These are phyloP conservation scores for Misgurnus anguillicaudatus DNA, from an alignment of 2,113 vertebrate species.

Conservation along the genomic window DNA sequence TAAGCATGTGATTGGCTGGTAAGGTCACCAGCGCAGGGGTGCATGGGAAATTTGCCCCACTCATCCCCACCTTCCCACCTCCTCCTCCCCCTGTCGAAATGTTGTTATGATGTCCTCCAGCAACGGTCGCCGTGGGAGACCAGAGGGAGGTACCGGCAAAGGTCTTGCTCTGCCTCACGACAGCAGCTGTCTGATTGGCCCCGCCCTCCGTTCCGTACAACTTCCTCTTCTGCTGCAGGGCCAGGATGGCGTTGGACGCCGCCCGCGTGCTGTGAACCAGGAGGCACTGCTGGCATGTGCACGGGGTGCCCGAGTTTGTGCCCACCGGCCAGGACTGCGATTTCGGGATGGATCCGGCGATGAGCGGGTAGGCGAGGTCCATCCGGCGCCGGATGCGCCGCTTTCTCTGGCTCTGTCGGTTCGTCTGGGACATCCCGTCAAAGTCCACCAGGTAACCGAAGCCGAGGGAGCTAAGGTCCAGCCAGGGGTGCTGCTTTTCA, in stretches of 20 bases:
- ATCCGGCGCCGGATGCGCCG: slow-evolving; percentile 90
- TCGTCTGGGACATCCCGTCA: slow-evolving; percentile 96
- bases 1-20: slow-evolving; percentile 66
- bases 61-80: slow-evolving; percentile 76
- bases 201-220: slow-evolving; percentile 66
- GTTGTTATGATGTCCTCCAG: slow-evolving; percentile 67
- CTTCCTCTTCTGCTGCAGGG: slow-evolving; percentile 86
- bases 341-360: slow-evolving; percentile 94
- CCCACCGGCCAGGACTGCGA: slow-evolving; percentile 98
- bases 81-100: slow-evolving; percentile 62
- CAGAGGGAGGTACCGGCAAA: slow-evolving; percentile 83
- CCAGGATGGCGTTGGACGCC: slow-evolving; percentile 94
- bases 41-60: slow-evolving; percentile 69
- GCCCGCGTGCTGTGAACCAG: slow-evolving; percentile 93
- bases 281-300: slow-evolving; percentile 92
- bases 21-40: slow-evolving; percentile 68
- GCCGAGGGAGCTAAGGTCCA: slow-evolving; percentile 94
- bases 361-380: slow-evolving; percentile 95
- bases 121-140: slow-evolving; percentile 63
- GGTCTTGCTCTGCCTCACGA: slow-evolving; percentile 88
- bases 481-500: slow-evolving; percentile 98
- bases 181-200: slow-evolving; percentile 61
- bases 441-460: slow-evolving; percentile 97
- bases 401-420: slow-evolving; percentile 90
- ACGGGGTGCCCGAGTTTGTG: slow-evolving; percentile 86